These are phyloP conservation scores for Chionoecetes opilio DNA, from an alignment of 1,140 invertebrate genomes.

Conservation along the genomic window DNA sequence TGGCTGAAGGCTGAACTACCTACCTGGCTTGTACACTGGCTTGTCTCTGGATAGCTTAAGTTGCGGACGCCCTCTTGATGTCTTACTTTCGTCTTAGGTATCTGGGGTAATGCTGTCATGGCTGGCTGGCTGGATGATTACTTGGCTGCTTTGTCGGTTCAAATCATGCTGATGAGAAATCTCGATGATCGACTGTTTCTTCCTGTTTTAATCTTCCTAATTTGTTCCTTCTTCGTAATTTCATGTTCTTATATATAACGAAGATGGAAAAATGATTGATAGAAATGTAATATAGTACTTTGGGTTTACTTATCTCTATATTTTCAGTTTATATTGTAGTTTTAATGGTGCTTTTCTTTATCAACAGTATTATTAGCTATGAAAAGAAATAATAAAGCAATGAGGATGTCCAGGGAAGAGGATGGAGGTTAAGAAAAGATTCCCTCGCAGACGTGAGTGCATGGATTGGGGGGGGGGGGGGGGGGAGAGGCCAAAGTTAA, in stretches of 20 bases:
- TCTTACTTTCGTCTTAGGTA: background rate
- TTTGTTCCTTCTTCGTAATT: too few species aligned
- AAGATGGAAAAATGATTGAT: too few species aligned
- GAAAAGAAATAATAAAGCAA: background rate
- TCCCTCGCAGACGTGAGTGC: background rate
- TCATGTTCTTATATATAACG: too few species aligned
- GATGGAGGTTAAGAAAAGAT: background rate
- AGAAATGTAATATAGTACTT: too few species aligned
- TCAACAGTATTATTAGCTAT: too few species aligned
- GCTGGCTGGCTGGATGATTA: background rate
- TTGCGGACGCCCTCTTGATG: background rate
- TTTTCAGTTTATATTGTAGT: too few species aligned
- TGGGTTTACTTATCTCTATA: too few species aligned
- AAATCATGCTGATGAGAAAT: too few species aligned
- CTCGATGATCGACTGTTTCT: too few species aligned
- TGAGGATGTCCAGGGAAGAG: background rate
- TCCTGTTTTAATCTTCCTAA: too few species aligned
- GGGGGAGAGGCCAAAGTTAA: background rate
- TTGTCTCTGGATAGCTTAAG: background rate
- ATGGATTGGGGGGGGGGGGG: background rate
- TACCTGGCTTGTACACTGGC: background rate
- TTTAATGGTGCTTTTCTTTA: too few species aligned
- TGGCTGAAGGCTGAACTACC: background rate
- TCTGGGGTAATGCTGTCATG: too few species aligned
- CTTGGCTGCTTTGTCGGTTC: background rate